These are phyloP conservation scores for Enteromius anoplus DNA, from an alignment of 2,797 vertebrate species.

Conservation along the genomic window DNA sequence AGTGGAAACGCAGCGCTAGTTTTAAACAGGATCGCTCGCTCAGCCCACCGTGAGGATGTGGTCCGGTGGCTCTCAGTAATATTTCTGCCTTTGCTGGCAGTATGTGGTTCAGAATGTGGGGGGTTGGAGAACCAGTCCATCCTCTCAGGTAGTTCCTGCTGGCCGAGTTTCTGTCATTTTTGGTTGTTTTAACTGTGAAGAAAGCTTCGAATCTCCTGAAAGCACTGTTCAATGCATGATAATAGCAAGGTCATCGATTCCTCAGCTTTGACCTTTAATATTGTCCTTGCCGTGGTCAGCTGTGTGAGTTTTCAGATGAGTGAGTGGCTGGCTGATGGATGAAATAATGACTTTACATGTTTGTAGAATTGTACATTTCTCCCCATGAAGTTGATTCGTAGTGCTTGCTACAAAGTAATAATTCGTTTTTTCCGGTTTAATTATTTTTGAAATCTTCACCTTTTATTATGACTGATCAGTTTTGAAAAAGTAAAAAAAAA, in stretches of 20 bases:
- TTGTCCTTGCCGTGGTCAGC: background rate
- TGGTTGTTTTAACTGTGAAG: background rate
- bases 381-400: background rate
- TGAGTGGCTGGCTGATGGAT: background rate
- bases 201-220: background rate
- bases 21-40: background rate
- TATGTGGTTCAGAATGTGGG: background rate
- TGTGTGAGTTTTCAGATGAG: too few species aligned
- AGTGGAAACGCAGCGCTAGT: background rate
- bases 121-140: slow-evolving; percentile 28
- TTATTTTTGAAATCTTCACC: too few species aligned
- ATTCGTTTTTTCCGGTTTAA: background rate
- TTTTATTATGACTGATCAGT: too few species aligned
- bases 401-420: background rate
- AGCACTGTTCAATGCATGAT: background rate
- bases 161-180: background rate
- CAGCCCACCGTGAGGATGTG: slow-evolving; percentile 69
- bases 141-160: slow-evolving; percentile 33
- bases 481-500: too few species aligned
- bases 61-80: slow-evolving; percentile 62
- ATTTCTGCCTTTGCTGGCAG: slow-evolving; percentile 50
- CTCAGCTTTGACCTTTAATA: background rate
- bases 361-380: background rate
- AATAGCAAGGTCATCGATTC: background rate
- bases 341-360: background rate